These are phyloP conservation scores for Diglossa cyanea DNA, from an alignment of 2,797 vertebrate species.

Conservation along the genomic window DNA sequence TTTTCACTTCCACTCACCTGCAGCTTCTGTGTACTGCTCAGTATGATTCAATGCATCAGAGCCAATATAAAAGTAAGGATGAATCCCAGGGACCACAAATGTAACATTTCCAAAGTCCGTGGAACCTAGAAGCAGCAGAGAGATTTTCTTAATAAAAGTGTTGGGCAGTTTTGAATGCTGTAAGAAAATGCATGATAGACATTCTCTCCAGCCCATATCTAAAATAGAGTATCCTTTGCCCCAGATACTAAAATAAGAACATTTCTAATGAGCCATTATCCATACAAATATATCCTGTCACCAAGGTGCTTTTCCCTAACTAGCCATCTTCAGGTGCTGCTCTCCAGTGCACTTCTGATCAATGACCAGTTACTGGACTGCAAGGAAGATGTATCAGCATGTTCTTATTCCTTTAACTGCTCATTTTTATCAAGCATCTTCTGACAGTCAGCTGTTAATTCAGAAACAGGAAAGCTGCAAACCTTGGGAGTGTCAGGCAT, in stretches of 20 bases:
- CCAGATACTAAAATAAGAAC: neutral
- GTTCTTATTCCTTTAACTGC: neutral
- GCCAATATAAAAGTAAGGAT: slow-evolving; percentile 88
- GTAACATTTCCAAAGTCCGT: slow-evolving; percentile 91
- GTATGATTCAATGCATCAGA: slow-evolving; percentile 87
- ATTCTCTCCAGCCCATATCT: neutral
- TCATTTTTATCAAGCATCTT: neutral
- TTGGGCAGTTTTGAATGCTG: neutral
- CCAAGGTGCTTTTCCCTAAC: neutral
- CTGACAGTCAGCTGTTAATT: neutral
- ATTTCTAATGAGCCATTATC: neutral
- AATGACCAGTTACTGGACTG: neutral
- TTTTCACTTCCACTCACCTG: slow-evolving; percentile 73
- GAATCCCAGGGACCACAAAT: slow-evolving; percentile 85
- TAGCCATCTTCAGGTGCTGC: neutral
- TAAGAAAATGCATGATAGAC: neutral
- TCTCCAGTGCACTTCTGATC: neutral
- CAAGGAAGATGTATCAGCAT: neutral
- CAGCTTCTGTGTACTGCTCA: slow-evolving; percentile 84
- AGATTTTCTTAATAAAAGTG: neutral
- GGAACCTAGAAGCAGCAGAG: slow-evolving; percentile 76
- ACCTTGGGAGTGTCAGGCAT: neutral
- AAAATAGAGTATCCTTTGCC: neutral
- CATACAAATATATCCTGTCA: neutral
- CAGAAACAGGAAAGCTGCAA: neutral